Evolutionary conservation across 2,888 invertebrate species (phyloP), one percentile per base, ranked within the genome.

Genomic region (Vanessa cardui): DNA sequence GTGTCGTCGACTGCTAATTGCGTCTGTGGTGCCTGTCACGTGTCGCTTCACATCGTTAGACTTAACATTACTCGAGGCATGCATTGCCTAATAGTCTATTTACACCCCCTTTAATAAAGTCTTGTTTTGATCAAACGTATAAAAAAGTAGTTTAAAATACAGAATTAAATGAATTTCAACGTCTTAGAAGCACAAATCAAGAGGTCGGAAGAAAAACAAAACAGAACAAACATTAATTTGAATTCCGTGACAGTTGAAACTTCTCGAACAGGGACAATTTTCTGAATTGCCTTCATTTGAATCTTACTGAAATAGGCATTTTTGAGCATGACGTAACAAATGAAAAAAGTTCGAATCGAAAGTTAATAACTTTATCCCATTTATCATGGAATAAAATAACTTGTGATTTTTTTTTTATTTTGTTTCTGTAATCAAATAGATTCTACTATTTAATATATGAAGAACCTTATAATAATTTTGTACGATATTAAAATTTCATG

Each of bases 281-380:
- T 86, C 83, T 85, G 86, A 87, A 90, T 89, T 88, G 88, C 86
- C 87, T 88, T 88, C 87, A 87, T 90, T 90, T 87, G 85, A 83
- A 80, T 83, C 85, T 82, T 81, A 85, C 85, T 84, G 84, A 82
- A 89, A 85, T 85, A 84, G 85, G 84, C 85, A 88, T 88, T 90
- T 81, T 90, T 86, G 84, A 91, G 86, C 83, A 88, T 87, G 86
- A 88, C 85, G 87, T 90, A 86, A 91, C 91, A 90, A 92, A 90
- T 91, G 90, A 90, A 92, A 91, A 90, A 92, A 92, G 91, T 92
- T 91, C 83, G 83, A 87, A 89, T 90, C 87, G 86, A 87, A 88
- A 89, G 87, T 90, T 89, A 88, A 85, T 87, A 89, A 90, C 86
- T 88, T 90, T 80, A 86, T 87, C 95, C 96, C 86, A 89, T 90